Evolutionary conservation across 2,797 vertebrate genomes (phyloP).

Genomic region (Chloroceryle inda): DNA sequence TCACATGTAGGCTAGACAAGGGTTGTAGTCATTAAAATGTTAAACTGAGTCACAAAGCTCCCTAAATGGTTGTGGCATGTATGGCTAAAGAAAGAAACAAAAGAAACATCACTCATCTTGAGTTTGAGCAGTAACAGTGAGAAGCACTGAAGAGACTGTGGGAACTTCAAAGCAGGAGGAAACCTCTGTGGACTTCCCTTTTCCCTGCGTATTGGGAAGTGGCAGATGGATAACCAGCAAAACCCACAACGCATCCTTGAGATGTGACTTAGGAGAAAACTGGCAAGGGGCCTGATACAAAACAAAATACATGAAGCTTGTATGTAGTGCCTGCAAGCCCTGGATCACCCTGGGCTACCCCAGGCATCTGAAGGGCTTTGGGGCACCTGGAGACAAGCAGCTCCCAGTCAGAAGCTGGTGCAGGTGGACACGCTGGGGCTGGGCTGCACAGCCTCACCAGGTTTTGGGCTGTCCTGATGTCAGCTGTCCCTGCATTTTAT

Average conservation of each 20-base stretch:
- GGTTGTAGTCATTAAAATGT: background rate
- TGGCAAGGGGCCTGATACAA: background rate
- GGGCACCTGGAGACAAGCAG: background rate
- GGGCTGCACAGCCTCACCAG: background rate
- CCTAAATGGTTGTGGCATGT: background rate
- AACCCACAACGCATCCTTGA: background rate
- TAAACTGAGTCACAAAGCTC: background rate
- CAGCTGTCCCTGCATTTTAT: background rate
- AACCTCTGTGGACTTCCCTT: background rate
- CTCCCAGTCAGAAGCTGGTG: background rate
- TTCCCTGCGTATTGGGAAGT: background rate
- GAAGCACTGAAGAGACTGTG: background rate
- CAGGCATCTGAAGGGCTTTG: accelerated
- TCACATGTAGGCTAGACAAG: background rate
- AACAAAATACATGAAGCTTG: background rate
- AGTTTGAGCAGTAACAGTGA: background rate
- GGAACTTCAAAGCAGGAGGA: background rate
- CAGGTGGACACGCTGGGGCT: background rate
- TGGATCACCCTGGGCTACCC: background rate
- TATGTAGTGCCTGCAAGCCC: accelerated
- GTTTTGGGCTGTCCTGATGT: background rate
- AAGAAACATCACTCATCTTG: background rate
- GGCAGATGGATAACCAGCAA: background rate
- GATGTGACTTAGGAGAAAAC: background rate
- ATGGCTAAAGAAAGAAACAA: background rate